A percentile compares a stretch with the other conserved stretches of the same genome.
Conservation (phyloP, 2,888 invertebrate species). For the Hybos culiciformis region DNA sequence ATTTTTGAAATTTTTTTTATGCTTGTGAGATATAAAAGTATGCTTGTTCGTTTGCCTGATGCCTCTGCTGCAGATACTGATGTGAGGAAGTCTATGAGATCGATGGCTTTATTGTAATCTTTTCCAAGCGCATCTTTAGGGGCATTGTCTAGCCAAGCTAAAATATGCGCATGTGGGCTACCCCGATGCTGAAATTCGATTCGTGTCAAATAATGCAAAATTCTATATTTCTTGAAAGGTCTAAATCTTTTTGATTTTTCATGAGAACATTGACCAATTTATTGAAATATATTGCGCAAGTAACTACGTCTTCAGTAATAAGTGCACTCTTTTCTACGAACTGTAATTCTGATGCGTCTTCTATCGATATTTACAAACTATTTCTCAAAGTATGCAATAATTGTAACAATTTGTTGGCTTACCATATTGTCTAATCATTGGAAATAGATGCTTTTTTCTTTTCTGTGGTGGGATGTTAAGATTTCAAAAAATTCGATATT, state of each 20-base stretch:
- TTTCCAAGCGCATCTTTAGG: slow-evolving; percentile 13
- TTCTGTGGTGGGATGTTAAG: no score
- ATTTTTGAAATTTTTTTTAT: not conserved
- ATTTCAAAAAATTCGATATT: no score
- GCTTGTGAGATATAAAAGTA: not conserved
- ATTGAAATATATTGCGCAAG: slow-evolving; percentile 18
- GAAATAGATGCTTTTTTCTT: slow-evolving; percentile 29
- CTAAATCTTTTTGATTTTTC: slow-evolving; percentile 9
- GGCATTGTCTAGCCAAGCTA: slow-evolving; percentile 29
- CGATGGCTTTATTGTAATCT: not conserved
- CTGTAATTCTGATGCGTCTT: slow-evolving; percentile 1
- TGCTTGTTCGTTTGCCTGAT: not conserved
- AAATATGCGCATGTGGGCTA: slow-evolving; percentile 30
- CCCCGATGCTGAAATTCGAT: slow-evolving; percentile 31
- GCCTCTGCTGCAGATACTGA: not conserved
- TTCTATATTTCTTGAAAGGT: slow-evolving; percentile 10
- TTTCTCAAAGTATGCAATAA: slow-evolving; percentile 20
- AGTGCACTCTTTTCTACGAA: slow-evolving; percentile 10
- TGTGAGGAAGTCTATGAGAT: not conserved
- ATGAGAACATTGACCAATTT: slow-evolving; percentile 9
- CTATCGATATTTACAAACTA: slow-evolving; percentile 3
- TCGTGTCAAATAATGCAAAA: slow-evolving; percentile 19
- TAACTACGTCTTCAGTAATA: slow-evolving; percentile 22
- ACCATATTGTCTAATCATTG: slow-evolving; percentile 31
- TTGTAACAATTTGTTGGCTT: slow-evolving; percentile 29